Evolutionary conservation across 2,888 invertebrate genomes (phyloP).

Genomic region (Notodonta dromedarius): DNA sequence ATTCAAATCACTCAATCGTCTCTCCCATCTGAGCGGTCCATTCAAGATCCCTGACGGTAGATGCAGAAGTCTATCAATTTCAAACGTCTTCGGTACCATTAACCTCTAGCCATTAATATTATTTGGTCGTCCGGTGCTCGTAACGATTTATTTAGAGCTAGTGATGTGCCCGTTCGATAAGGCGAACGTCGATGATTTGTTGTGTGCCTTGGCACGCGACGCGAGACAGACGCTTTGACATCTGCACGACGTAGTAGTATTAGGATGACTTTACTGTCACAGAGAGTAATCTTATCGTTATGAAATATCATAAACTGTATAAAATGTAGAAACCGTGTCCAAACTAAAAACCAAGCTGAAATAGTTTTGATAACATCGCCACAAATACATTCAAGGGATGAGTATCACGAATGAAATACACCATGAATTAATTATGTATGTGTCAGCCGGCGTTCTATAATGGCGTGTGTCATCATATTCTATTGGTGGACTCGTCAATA

Average conservation of each 20-base stretch:
- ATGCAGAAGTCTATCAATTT: slow-evolving; percentile 64
- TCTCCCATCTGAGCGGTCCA: slow-evolving; percentile 39
- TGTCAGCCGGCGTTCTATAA: slow-evolving; percentile 66
- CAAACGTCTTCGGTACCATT: slow-evolving; percentile 73
- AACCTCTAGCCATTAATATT: slow-evolving; percentile 71
- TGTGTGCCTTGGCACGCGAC: slow-evolving; percentile 66
- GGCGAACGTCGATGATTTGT: slow-evolving; percentile 71
- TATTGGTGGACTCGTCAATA: slow-evolving; percentile 74
- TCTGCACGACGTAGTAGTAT: slow-evolving; percentile 3
- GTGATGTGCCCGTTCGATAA: slow-evolving; percentile 78
- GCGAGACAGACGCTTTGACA: slow-evolving; percentile 1
- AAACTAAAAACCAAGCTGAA: background rate
- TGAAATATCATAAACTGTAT: too few relatives aligned
- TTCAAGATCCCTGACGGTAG: slow-evolving; percentile 45
- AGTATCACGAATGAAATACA: slow-evolving; percentile 64
- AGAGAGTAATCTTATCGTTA: background rate
- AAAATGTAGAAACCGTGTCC: too few relatives aligned
- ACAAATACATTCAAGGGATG: slow-evolving; percentile 50
- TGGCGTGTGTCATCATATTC: slow-evolving; percentile 80
- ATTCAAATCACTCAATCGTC: slow-evolving; percentile 53
- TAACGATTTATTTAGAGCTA: slow-evolving; percentile 74
- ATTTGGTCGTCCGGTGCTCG: slow-evolving; percentile 62
- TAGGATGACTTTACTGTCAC: background rate
- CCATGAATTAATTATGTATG: slow-evolving; percentile 65
- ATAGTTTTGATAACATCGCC: background rate